A percentile compares a stretch with the other conserved stretches of the same genome.
Conservation (phyloP, 2,888 invertebrate genomes). For the Drosophila phalerata region DNA sequence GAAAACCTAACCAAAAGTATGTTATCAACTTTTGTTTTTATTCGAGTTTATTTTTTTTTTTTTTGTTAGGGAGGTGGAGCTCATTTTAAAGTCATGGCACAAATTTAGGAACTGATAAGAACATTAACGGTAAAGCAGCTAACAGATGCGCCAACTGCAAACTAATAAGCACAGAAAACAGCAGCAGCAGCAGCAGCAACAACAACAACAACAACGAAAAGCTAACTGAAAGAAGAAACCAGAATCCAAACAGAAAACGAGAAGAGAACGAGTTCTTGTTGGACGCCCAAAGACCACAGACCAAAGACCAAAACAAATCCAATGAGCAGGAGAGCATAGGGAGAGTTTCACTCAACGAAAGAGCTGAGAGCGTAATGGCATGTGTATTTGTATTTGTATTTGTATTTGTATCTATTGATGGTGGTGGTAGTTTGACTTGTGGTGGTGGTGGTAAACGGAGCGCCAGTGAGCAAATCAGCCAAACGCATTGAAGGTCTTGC, state of each 20-base stretch:
- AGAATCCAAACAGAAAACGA: slow-evolving; percentile 27
- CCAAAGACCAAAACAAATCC: slow-evolving; percentile 27
- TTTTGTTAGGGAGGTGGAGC: slow-evolving; percentile 62
- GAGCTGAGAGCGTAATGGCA: slow-evolving; percentile 26
- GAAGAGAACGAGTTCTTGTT: slow-evolving; percentile 64
- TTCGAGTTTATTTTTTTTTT: neutral
- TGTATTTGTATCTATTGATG: slow-evolving; percentile 36
- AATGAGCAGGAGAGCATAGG: slow-evolving; percentile 42
- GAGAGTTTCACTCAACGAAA: slow-evolving; percentile 54
- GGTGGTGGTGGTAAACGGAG: slow-evolving; percentile 34
- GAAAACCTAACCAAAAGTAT: slow-evolving; percentile 47
- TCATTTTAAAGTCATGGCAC: slow-evolving; percentile 61
- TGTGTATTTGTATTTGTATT: slow-evolving; percentile 21
- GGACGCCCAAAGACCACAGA: slow-evolving; percentile 41
- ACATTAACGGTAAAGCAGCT: slow-evolving; percentile 71
- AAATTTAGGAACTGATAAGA: slow-evolving; percentile 47
- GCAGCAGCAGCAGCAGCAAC: slow-evolving; percentile 3
- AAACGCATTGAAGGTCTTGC: slow-evolving; percentile 84
- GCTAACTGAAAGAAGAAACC: neutral
- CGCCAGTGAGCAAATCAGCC: slow-evolving; percentile 68
- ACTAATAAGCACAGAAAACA: slow-evolving; percentile 29
- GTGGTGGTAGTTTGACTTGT: slow-evolving; percentile 33
- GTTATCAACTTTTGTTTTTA: slow-evolving; percentile 5
- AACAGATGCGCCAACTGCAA: slow-evolving; percentile 71
- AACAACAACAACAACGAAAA: neutral